Evolutionary conservation across 2,113 vertebrate species (phyloP), one percentile per base, ranked within the genome.

Genomic region (Xenus cinereus): DNA sequence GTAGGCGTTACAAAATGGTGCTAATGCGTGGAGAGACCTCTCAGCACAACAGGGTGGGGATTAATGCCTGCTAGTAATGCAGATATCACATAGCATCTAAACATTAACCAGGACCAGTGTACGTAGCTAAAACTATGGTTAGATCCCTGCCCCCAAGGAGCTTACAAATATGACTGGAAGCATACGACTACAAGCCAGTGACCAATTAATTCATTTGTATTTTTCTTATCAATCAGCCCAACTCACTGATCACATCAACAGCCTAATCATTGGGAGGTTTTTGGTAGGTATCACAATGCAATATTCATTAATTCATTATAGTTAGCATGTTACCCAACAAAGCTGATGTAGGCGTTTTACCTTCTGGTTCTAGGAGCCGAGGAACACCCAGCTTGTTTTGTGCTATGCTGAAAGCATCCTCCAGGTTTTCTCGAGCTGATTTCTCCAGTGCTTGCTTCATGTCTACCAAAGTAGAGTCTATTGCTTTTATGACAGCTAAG

Each of bases 401-500:
- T 4, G 99, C 99, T 32, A 98, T 98, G 94, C 97, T 98, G 97
- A 99, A 99, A 19, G 99, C 99, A 68, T 99, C 99, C 95, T 99
- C 99, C 7, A 99, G 97, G 67, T 99, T 99, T 50, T 99, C 99
- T 87, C 98, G 98, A 63, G 98, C 84, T 1, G 98, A 97, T 92
- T 99, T 98, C 82, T 99, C 98, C 95, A 99, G 93, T 15, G 99
- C 98, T 93, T 98, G 98, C 95, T 98, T 99, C 98, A 99, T 99
- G 97, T 99, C 99, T 71, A 99, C 99, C 95, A 99, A 97, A 93
- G 98, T 99, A 76, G 98, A 96, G 93, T 99, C 99, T 57, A 99
- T 99, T 93, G 99, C 99, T 97, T 99, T 99, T 90, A 99, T 99
- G 94, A 99, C 76, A 0, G 99, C 99, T 96, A 99, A 98, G 97